Conservation (phyloP, 2,113 vertebrate species). For the Daboia siamensis region DNA sequence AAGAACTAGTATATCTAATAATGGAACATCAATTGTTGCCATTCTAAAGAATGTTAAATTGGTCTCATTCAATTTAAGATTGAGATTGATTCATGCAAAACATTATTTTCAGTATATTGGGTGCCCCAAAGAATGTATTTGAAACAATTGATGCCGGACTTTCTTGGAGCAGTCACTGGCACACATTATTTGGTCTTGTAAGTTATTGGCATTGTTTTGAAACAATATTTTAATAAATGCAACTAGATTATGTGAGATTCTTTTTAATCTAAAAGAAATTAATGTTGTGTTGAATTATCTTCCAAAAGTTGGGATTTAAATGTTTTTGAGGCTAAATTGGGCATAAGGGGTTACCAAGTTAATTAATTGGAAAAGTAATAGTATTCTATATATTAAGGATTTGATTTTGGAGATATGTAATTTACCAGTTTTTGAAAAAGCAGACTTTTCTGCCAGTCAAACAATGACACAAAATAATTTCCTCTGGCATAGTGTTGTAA, state of each 20-base stretch:
- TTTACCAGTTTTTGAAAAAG: background rate
- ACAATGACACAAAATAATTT: background rate
- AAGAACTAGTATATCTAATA: background rate
- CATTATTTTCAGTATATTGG: no score
- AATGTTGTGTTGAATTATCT: background rate
- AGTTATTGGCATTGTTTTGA: background rate
- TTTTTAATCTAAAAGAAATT: background rate
- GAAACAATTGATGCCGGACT: background rate
- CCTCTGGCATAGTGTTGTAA: background rate
- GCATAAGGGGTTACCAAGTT: background rate
- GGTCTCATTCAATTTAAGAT: background rate
- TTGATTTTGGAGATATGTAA: background rate
- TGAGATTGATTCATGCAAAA: background rate
- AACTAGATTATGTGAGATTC: background rate
- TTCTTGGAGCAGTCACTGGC: background rate
- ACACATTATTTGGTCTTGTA: background rate
- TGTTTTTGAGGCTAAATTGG: background rate
- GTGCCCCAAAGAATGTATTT: no score
- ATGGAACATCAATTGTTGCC: background rate
- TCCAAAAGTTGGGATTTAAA: background rate
- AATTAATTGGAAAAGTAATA: background rate
- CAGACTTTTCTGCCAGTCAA: background rate
- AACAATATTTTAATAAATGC: background rate
- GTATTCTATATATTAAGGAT: background rate
- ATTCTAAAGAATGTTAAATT: background rate